Evolutionary conservation across 2,797 vertebrate species (phyloP).

Genomic region (Pygocentrus nattereri): DNA sequence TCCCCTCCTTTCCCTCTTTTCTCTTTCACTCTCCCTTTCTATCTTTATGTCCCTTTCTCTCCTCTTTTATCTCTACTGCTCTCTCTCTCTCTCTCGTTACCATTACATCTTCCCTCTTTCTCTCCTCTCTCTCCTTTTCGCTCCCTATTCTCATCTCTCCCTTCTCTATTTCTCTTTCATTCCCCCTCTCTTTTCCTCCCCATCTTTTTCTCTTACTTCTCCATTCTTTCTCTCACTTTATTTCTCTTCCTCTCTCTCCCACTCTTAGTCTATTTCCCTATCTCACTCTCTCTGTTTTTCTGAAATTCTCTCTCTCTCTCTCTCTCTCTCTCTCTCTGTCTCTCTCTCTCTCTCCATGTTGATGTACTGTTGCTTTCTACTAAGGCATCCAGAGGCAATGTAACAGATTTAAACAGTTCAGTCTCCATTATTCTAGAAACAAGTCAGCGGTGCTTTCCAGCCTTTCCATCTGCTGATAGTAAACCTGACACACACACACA

Average conservation of each 20-base stretch:
- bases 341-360: background rate
- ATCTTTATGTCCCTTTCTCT: too few relatives aligned
- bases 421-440: conserved; percentile 5
- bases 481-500: conserved; percentile 36
- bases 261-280: conserved; percentile 2
- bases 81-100: too few relatives aligned
- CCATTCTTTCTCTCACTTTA: background rate
- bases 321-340: background rate
- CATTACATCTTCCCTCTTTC: too few relatives aligned
- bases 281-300: conserved; percentile 1
- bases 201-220: background rate
- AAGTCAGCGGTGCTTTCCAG: conserved; percentile 20
- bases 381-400: conserved; percentile 4
- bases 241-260: background rate
- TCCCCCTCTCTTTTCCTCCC: too few relatives aligned
- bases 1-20: too few relatives aligned
- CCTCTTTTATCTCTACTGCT: too few relatives aligned
- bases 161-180: too few relatives aligned
- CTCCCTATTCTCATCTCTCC: too few relatives aligned
- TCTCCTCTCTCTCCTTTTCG: too few relatives aligned
- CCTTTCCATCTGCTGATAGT: conserved; percentile 36
- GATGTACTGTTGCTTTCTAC: background rate
- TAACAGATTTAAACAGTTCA: conserved; percentile 21
- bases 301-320: background rate
- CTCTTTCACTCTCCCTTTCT: too few relatives aligned